These are phyloP conservation scores for Rhinogobius similis DNA, from an alignment of 2,113 vertebrate genomes.

Conservation along the genomic window DNA sequence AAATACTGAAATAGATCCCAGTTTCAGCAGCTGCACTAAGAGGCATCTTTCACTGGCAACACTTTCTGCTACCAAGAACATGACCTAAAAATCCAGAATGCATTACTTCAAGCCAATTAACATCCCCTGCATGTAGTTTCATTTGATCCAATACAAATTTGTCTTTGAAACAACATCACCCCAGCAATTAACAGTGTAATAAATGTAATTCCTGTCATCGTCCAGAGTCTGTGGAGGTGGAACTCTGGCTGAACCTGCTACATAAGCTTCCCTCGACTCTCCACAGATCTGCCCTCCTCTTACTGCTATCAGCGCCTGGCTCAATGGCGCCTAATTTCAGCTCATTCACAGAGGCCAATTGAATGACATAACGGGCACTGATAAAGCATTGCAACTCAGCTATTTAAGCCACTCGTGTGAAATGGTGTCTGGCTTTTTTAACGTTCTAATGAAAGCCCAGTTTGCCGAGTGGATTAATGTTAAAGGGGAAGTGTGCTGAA, in stretches of 20 bases:
- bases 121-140: not conserved
- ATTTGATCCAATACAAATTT: conserved; percentile 7
- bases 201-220: conserved; percentile 9
- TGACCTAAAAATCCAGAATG: not conserved
- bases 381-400: conserved; percentile 60
- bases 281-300: conserved; percentile 27
- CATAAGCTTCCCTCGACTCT: conserved; percentile 13
- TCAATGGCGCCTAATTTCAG: conserved; percentile 56
- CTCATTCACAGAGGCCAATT: conserved; percentile 54
- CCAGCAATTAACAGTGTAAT: conserved; percentile 6
- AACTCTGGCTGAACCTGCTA: conserved; percentile 36
- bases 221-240: conserved; percentile 32
- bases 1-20: not conserved
- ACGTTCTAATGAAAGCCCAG: conserved; percentile 46
- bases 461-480: conserved; percentile 60
- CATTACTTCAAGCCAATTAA: conserved; percentile 19
- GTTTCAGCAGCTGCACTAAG: not conserved
- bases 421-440: conserved; percentile 56
- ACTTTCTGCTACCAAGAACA: not conserved
- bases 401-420: conserved; percentile 57
- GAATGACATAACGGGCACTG: conserved; percentile 46
- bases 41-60: not conserved
- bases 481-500: conserved; percentile 42
- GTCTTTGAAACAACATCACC: not conserved
- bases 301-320: conserved; percentile 26